Evolutionary conservation across 2,888 invertebrate genomes (phyloP).

Genomic region (Lochmaea crataegi): DNA sequence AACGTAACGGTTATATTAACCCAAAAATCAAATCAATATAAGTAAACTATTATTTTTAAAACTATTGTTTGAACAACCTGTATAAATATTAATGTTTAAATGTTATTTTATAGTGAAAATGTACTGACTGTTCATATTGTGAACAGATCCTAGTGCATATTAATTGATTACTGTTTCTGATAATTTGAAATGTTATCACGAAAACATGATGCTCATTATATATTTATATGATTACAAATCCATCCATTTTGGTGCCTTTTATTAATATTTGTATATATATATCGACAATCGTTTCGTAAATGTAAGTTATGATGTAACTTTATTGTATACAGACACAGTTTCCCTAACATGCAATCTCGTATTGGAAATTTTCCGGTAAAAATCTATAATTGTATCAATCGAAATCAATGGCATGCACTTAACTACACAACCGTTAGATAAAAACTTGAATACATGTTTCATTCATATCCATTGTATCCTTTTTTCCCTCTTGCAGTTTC

Average conservation of each 20-base stretch:
- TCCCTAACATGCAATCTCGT: background rate
- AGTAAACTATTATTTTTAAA: background rate
- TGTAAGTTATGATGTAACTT: slow-evolving; percentile 48
- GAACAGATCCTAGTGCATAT: slow-evolving; percentile 47
- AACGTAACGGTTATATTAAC: background rate
- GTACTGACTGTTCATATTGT: slow-evolving; percentile 50
- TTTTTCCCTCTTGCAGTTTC: no score
- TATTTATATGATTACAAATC: slow-evolving; percentile 56
- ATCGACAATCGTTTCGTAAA: slow-evolving; percentile 56
- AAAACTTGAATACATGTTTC: background rate
- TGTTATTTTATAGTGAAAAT: slow-evolving; percentile 44
- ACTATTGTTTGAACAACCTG: slow-evolving; percentile 21
- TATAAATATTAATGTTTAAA: slow-evolving; percentile 43
- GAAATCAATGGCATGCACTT: background rate
- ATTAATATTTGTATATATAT: slow-evolving; percentile 56
- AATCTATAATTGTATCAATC: background rate
- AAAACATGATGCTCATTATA: slow-evolving; percentile 60
- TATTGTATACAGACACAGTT: slow-evolving; percentile 27
- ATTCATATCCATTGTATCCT: background rate
- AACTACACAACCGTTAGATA: background rate
- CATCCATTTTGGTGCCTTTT: slow-evolving; percentile 66
- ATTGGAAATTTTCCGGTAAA: slow-evolving; percentile 4
- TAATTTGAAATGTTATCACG: slow-evolving; percentile 52
- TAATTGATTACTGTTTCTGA: slow-evolving; percentile 52
- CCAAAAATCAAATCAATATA: background rate